Evolutionary conservation across 1,140 invertebrate species (phyloP).

Genomic region (Choristoneura fumiferana): DNA sequence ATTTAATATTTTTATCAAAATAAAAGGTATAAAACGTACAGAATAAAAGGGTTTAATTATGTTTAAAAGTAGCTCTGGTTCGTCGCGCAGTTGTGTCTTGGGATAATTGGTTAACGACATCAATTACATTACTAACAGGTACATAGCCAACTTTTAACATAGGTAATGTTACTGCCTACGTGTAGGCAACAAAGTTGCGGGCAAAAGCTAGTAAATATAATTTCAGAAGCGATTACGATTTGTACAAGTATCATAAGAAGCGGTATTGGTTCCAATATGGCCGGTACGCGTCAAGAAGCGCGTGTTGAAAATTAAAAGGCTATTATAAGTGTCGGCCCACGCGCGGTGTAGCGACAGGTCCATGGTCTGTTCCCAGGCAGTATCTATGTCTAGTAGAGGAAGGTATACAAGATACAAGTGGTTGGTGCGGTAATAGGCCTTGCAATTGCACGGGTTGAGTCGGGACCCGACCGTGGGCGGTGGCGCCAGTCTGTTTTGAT

Average conservation of each 20-base stretch:
- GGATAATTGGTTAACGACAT: too few relatives aligned
- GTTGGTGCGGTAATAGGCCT: slow-evolving; percentile 52
- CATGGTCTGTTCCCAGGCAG: slow-evolving; percentile 44
- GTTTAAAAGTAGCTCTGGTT: too few relatives aligned
- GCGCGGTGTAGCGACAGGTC: slow-evolving; percentile 42
- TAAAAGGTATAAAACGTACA: too few relatives aligned
- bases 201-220: slow-evolving; percentile 26
- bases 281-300: slow-evolving; percentile 47
- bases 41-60: too few relatives aligned
- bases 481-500: slow-evolving; percentile 63
- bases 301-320: slow-evolving; percentile 70
- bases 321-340: slow-evolving; percentile 62
- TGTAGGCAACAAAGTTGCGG: too few relatives aligned
- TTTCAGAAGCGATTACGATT: slow-evolving; percentile 33
- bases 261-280: slow-evolving; percentile 37
- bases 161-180: too few relatives aligned
- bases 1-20: too few relatives aligned
- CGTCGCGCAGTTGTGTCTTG: too few relatives aligned
- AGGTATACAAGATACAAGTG: slow-evolving; percentile 28
- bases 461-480: slow-evolving; percentile 59
- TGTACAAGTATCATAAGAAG: slow-evolving; percentile 45
- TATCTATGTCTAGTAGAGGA: slow-evolving; percentile 24
- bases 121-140: too few relatives aligned
- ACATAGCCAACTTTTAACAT: too few relatives aligned
- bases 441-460: slow-evolving; percentile 44